phyloP scores from a whole-genome alignment of 2,888 invertebrate species.

The Schizaphis graminum region DNA sequence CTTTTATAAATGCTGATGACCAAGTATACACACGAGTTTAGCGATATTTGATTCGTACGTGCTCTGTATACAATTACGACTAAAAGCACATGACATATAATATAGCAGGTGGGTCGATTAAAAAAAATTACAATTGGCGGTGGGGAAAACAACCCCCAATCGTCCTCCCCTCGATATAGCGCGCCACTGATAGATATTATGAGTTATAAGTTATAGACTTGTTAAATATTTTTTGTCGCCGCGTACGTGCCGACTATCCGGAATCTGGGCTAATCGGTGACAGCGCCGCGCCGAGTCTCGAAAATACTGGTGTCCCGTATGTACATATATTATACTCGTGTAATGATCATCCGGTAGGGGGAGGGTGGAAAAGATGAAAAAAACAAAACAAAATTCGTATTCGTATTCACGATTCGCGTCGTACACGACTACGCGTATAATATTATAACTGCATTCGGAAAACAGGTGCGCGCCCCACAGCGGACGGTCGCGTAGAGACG shows the following conservation, averaged over 20 bases:
- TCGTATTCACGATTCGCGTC: conserved; percentile 38
- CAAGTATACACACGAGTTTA: too few relatives aligned
- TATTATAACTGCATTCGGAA: conserved; percentile 16
- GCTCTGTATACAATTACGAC: too few relatives aligned
- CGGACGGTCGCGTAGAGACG: neutral
- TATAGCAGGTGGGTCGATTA: too few relatives aligned
- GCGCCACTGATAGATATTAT: neutral
- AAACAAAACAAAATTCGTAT: conserved; percentile 25
- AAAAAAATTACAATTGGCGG: too few relatives aligned
- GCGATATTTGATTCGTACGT: too few relatives aligned
- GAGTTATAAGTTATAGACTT: neutral
- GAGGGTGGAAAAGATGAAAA: neutral
- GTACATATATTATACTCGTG: neutral
- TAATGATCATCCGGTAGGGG: neutral
- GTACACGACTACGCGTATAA: neutral
- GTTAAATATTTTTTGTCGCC: neutral
- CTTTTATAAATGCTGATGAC: too few relatives aligned
- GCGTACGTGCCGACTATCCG: conserved; percentile 16
- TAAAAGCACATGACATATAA: too few relatives aligned
- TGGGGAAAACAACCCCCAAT: too few relatives aligned
- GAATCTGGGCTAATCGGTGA: neutral
- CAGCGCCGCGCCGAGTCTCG: neutral
- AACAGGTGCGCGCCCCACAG: conserved; percentile 47
- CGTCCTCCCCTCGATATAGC: too few relatives aligned
- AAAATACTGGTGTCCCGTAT: neutral